Percentiles rank a stretch among this genome's conserved stretches.
Conservation (phyloP, 2,888 invertebrate genomes). For the Metallyticus violacea region DNA sequence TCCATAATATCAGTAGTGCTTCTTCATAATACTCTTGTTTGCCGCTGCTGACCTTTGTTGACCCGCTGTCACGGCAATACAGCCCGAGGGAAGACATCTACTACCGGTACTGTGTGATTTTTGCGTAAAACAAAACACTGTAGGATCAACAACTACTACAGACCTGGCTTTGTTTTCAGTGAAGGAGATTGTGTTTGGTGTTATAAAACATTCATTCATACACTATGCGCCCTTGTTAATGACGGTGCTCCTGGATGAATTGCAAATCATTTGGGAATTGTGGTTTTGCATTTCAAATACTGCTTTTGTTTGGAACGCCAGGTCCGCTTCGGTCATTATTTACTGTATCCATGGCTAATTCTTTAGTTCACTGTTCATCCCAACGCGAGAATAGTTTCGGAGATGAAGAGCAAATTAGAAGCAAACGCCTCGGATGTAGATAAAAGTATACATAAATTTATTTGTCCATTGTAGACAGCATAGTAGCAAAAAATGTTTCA, state of each 20-base stretch:
- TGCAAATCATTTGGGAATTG: neutral
- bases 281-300: neutral
- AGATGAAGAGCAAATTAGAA: neutral
- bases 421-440: neutral
- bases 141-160: neutral
- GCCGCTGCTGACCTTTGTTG: too few species aligned
- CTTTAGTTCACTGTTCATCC: neutral
- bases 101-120: neutral
- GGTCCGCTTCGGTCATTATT: neutral
- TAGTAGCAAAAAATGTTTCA: too few species aligned
- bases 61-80: too few species aligned
- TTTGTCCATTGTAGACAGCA: too few species aligned
- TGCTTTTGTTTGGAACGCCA: neutral
- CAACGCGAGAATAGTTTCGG: neutral
- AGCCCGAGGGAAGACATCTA: too few species aligned
- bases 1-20: too few species aligned
- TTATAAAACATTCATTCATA: neutral
- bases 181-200: neutral
- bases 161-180: neutral
- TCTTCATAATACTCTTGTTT: too few species aligned
- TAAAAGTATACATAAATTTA: too few species aligned
- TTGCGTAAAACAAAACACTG: neutral
- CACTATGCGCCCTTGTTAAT: neutral
- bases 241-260: neutral
- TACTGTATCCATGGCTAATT: neutral